Conservation (phyloP, 2,888 invertebrate species). For the Carabus problematicus region DNA sequence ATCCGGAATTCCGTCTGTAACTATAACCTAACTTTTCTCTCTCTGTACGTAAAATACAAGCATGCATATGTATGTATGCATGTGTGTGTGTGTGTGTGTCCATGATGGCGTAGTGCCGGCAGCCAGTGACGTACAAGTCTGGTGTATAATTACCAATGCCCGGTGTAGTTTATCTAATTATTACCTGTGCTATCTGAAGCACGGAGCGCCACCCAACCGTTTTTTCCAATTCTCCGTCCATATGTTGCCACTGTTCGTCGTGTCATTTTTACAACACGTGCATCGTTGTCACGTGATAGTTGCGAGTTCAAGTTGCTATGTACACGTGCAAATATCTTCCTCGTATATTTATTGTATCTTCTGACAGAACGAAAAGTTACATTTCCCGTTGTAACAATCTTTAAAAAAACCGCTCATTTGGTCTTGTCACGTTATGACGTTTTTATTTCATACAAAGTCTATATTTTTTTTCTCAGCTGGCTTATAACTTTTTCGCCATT, state of each 20-base stretch:
- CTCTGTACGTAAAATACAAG: too few relatives aligned
- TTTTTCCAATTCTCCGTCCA: background rate
- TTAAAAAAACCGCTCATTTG: too few relatives aligned
- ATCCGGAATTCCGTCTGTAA: conserved; percentile 2
- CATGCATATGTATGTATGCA: background rate
- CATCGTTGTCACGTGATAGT: background rate
- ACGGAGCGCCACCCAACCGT: background rate
- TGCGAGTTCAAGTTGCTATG: too few relatives aligned
- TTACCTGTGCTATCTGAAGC: conserved; percentile 21
- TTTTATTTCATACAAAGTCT: too few relatives aligned
- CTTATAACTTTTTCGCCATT: too few relatives aligned
- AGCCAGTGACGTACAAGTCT: conserved; percentile 22
- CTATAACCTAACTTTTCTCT: conserved; percentile 17
- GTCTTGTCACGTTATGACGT: too few relatives aligned
- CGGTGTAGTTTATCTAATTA: conserved; percentile 25
- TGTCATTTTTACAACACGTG: conserved; percentile 2
- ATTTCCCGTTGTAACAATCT: too few relatives aligned
- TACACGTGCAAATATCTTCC: too few relatives aligned
- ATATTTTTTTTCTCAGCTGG: too few relatives aligned
- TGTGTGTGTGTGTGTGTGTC: conserved; percentile 10
- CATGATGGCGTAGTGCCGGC: background rate
- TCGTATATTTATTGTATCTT: too few relatives aligned
- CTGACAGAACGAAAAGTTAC: too few relatives aligned
- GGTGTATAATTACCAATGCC: conserved; percentile 20
- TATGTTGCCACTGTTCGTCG: background rate